Conservation (phyloP, 1,140 invertebrate genomes). For the Linepithema humile region DNA sequence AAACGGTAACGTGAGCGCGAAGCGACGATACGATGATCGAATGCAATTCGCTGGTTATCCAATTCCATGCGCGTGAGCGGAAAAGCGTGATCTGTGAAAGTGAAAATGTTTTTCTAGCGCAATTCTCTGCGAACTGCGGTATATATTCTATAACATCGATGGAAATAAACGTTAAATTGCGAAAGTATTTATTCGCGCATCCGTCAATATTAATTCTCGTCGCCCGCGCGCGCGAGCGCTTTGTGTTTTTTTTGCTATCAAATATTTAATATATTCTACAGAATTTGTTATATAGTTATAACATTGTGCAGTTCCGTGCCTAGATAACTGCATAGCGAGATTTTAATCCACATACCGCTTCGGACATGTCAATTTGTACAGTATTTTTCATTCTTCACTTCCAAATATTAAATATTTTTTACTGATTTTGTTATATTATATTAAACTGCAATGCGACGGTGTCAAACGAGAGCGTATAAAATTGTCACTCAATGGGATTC, state of each 20-base stretch:
- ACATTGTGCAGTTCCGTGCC: background rate
- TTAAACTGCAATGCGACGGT: conserved; percentile 14
- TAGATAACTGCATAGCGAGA: conserved; percentile 12
- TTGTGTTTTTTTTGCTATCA: conserved; percentile 6
- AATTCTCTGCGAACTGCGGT: too few species aligned
- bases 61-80: background rate
- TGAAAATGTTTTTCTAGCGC: background rate
- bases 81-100: background rate
- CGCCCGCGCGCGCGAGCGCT: background rate
- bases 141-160: background rate
- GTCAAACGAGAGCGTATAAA: conserved; percentile 6
- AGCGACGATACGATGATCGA: background rate
- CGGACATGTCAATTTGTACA: conserved; percentile 24
- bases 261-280: conserved; percentile 35
- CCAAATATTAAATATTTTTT: conserved; percentile 41
- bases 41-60: background rate
- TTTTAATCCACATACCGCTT: conserved; percentile 21
- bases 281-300: conserved; percentile 11
- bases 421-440: conserved; percentile 42
- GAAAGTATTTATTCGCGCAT: background rate
- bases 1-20: background rate
- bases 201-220: conserved; percentile 10
- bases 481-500: conserved; percentile 27
- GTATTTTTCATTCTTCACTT: conserved; percentile 24
- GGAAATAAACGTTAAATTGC: background rate